A percentile compares a stretch with the other conserved stretches of the same genome.
These are phyloP conservation scores for Polyploca ridens DNA, from an alignment of 2,888 invertebrate species.

Conservation along the genomic window DNA sequence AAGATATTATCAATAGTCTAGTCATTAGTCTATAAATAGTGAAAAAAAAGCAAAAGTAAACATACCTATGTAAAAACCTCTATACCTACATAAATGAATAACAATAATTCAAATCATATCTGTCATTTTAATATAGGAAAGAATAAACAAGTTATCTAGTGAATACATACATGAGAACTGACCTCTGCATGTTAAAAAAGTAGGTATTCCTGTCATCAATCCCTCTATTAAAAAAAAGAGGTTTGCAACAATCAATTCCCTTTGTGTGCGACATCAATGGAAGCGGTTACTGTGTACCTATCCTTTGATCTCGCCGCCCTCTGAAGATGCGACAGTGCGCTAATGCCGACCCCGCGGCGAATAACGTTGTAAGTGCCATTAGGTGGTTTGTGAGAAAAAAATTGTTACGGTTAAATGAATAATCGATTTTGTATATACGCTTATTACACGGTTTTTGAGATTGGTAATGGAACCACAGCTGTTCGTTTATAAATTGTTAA, in stretches of 20 bases:
- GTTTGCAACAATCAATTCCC: conserved; percentile 84
- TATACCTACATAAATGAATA: too few relatives aligned
- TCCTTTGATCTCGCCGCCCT: conserved; percentile 84
- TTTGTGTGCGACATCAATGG: conserved; percentile 84
- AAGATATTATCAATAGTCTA: too few relatives aligned
- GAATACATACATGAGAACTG: conserved; percentile 31
- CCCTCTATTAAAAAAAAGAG: conserved; percentile 68
- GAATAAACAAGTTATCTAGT: not conserved
- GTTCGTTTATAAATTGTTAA: too few relatives aligned
- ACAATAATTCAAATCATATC: too few relatives aligned
- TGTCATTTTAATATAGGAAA: too few relatives aligned
- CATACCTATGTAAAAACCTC: too few relatives aligned
- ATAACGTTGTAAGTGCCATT: conserved; percentile 64
- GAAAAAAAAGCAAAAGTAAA: too few relatives aligned
- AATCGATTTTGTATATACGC: conserved; percentile 9
- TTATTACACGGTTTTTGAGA: conserved; percentile 1
- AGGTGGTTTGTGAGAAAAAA: conserved; percentile 19
- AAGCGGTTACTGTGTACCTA: conserved; percentile 82
- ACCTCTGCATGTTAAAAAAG: conserved; percentile 52
- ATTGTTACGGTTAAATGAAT: not conserved
- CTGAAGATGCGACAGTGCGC: conserved; percentile 82
- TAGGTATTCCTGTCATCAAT: conserved; percentile 73
- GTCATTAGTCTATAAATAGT: too few relatives aligned
- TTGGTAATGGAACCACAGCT: not conserved
- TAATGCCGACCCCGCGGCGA: conserved; percentile 69